These are phyloP conservation scores for Megamerina dolium DNA, from an alignment of 2,888 invertebrate species.

Conservation along the genomic window DNA sequence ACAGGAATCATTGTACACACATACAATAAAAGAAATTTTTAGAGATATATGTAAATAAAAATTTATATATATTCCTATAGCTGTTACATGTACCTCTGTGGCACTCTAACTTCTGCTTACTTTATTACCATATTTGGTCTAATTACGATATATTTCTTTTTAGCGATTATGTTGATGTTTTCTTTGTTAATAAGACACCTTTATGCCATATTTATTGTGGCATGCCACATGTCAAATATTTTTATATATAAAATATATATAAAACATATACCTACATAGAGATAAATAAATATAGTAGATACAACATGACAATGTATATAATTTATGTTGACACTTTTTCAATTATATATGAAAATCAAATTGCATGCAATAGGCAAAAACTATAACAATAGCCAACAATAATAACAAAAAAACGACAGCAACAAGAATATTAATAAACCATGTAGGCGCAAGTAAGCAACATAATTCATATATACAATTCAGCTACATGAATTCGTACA, in stretches of 20 bases:
- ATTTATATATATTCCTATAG: too few species aligned
- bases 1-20: too few species aligned
- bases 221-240: too few species aligned
- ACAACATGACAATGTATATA: too few species aligned
- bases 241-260: too few species aligned
- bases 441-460: constrained; percentile 5
- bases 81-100: too few species aligned
- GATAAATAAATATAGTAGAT: too few species aligned
- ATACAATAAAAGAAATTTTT: neutral
- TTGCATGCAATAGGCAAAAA: neutral
- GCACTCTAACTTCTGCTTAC: too few species aligned
- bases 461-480: too few species aligned
- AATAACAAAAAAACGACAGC: neutral
- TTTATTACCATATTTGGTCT: constrained; percentile 1
- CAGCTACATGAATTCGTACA: too few species aligned
- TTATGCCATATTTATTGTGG: neutral
- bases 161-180: neutral
- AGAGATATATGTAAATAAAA: neutral
- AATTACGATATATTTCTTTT: constrained; percentile 1
- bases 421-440: too few species aligned
- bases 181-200: neutral
- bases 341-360: constrained; percentile 1
- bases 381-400: neutral
- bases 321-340: constrained; percentile 7
- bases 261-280: too few species aligned